A percentile compares a stretch with the other conserved stretches of the same genome.
Evolutionary conservation across 2,888 invertebrate genomes (phyloP).

Genomic region (Axea sp.): DNA sequence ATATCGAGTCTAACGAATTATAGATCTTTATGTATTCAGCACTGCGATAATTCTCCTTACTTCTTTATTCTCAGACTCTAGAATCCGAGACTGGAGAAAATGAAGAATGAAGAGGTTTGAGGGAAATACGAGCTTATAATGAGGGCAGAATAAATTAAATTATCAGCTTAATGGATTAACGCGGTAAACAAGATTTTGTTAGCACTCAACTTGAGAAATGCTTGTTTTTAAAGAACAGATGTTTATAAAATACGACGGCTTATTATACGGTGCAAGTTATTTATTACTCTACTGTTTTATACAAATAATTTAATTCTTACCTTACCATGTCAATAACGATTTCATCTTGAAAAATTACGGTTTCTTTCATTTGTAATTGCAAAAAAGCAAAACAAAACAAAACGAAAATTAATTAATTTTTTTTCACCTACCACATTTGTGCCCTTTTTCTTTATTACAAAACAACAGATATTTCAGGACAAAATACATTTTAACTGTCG

Average conservation of each 20-base stretch:
- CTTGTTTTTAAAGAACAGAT: constrained; percentile 9
- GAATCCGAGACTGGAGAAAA: constrained; percentile 20
- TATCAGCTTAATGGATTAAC: constrained; percentile 36
- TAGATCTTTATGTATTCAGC: constrained; percentile 27
- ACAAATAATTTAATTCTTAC: too few relatives aligned
- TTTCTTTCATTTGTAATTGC: too few relatives aligned
- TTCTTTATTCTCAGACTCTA: not conserved
- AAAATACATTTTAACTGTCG: constrained; percentile 53
- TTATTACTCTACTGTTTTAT: too few relatives aligned
- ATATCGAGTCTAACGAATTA: constrained; percentile 1
- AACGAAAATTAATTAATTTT: too few relatives aligned
- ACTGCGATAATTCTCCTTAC: not conserved
- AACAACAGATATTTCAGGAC: not conserved
- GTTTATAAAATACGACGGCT: constrained; percentile 24
- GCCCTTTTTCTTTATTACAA: too few relatives aligned
- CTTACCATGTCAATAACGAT: too few relatives aligned
- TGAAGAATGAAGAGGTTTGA: constrained; percentile 26
- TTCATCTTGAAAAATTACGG: too few relatives aligned
- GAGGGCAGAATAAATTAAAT: constrained; percentile 40
- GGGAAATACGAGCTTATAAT: constrained; percentile 36
- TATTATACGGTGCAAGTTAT: too few relatives aligned
- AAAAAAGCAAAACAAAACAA: too few relatives aligned
- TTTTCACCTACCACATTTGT: too few relatives aligned
- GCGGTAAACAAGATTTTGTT: constrained; percentile 37
- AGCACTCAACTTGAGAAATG: constrained; percentile 8